Base-by-base conservation (phyloP, 2,797 vertebrate species). In the Cryptoblepharus egeriae region DNA sequence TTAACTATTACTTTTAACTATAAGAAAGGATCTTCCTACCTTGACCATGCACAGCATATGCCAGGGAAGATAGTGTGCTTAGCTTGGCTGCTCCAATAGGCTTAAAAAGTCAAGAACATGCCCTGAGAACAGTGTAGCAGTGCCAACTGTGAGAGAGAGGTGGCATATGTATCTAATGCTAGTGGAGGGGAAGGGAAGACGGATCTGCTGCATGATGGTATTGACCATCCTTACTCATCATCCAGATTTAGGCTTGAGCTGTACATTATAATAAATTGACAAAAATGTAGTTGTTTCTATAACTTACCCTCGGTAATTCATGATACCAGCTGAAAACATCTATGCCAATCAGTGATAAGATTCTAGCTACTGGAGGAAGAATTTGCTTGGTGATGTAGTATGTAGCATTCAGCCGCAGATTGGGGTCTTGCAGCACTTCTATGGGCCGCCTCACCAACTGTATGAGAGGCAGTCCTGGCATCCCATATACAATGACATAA, bases 311-410 rank as follows among this genome's bases (percentile, higher is more conserved):
- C 82, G 98, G 98, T 81, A 99, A 94, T 93, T 99, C 97, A 26
- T 98, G 97, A 95, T 99, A 99, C 98, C 98, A 99, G 95, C 93
- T 95, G 95, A 98, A 97, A 87, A 99, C 97, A 0, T 99, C 98
- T 24, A 99, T 97, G 10, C 98, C 98, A 49, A 99, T 98, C 63
- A 99, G 96, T 2, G 97, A 97, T 93, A 99, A 97, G 49, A 99
- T 94, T 80, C 98, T 96, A 15, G 96, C 96, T 73, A 99, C 94
- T 0, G 98, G 98, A 0, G 98, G 98, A 90, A 99, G 96, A 85
- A 99, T 99, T 89, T 99, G 98, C 90, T 99, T 99, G 94, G 96
- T 98, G 89, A 99, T 97, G 83, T 99, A 99, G 93, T 99, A 99
- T 1, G 96, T 96, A 79, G 97, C 94, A 4, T 99, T 99, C 91